Conservation (phyloP, 2,113 vertebrate species). For the Okapia johnstoni region DNA sequence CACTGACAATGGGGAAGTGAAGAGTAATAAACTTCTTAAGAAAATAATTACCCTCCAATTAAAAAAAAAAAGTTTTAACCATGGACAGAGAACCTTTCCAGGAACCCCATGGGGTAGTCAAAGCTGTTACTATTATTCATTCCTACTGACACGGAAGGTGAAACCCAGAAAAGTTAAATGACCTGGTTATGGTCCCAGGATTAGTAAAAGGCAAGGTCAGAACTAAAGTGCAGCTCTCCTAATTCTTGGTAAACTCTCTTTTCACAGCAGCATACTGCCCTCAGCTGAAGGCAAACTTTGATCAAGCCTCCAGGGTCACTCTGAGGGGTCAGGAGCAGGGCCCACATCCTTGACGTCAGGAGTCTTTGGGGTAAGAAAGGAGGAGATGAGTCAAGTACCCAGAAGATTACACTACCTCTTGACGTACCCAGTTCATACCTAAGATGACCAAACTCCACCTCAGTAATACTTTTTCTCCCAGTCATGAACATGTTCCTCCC, state of each 20-base stretch:
- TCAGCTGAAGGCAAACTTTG: not conserved
- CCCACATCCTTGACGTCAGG: not conserved
- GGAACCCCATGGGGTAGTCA: not conserved
- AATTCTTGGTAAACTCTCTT: not conserved
- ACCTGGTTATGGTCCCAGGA: not conserved
- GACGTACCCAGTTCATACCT: not conserved
- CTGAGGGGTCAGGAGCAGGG: not conserved
- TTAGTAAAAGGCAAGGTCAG: not conserved
- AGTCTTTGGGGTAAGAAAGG: not conserved
- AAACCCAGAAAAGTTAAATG: constrained; percentile 13
- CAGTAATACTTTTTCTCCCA: not conserved
- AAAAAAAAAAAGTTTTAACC: not conserved
- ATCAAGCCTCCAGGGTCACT: not conserved
- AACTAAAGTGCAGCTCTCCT: not conserved
- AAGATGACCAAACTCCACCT: not conserved
- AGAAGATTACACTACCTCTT: not conserved
- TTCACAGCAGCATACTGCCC: not conserved
- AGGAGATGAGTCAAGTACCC: not conserved
- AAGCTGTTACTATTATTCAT: not conserved
- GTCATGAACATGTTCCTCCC: not conserved
- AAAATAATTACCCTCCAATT: not conserved
- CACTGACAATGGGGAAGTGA: not conserved
- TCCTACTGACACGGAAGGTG: not conserved
- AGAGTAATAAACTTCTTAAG: not conserved
- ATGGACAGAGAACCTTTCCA: not conserved